Percentiles rank a stretch among this genome's conserved stretches.
phyloP scores from a whole-genome alignment of 2,888 invertebrate species.

The Sphaeridia pumilis region DNA sequence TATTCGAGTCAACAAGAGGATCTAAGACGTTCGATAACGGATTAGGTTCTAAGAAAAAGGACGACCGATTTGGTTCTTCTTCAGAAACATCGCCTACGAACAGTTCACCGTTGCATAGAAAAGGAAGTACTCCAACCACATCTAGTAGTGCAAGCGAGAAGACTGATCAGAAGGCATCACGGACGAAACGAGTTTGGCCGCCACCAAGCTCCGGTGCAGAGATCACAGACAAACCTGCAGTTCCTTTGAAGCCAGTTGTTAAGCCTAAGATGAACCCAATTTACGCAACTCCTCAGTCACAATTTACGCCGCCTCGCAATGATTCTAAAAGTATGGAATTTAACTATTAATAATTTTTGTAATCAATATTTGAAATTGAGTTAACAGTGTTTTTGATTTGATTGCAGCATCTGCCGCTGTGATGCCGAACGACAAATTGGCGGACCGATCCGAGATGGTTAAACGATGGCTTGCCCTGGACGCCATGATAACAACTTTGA shows the following conservation, averaged over 20 bases:
- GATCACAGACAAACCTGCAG: constrained; percentile 51
- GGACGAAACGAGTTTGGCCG: constrained; percentile 45
- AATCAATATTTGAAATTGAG: neutral
- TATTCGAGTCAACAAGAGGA: neutral
- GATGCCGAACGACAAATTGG: constrained; percentile 17
- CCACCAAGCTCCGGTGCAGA: constrained; percentile 40
- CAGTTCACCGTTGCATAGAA: constrained; percentile 6
- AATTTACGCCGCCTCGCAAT: too few species aligned
- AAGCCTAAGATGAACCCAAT: constrained; percentile 52
- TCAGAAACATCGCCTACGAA: constrained; percentile 13
- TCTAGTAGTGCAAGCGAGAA: constrained; percentile 16
- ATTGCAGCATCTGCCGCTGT: constrained; percentile 21
- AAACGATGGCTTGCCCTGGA: constrained; percentile 36
- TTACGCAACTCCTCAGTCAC: constrained; percentile 77
- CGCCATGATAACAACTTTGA: constrained; percentile 36
- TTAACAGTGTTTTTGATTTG: constrained; percentile 1
- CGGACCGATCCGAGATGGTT: constrained; percentile 34
- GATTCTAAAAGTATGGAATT: constrained; percentile 34
- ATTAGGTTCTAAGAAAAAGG: neutral
- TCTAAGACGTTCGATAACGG: constrained; percentile 7
- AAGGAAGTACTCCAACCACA: constrained; percentile 16
- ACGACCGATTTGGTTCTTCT: constrained; percentile 4
- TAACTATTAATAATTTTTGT: neutral
- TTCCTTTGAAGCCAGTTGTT: constrained; percentile 56
- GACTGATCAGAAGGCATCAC: constrained; percentile 29